Base-by-base conservation (phyloP, 2,113 vertebrate species). In the Psittacula cyanocephala region DNA sequence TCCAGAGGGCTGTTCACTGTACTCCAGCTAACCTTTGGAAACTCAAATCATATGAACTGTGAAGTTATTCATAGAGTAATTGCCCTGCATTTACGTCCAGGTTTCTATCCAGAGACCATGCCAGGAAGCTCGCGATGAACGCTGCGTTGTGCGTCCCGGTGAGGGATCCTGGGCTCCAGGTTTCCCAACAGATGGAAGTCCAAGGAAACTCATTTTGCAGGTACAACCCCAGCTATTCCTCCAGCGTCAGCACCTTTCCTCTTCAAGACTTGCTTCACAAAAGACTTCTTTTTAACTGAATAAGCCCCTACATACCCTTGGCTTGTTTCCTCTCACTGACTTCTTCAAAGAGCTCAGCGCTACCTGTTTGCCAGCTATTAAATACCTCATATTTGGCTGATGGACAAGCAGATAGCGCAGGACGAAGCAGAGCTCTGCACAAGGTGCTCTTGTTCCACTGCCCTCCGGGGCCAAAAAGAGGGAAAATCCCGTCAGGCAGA, bases 321-420 rank as follows among this genome's bases (percentile, higher is more conserved):
- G 95, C 96, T 90, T 16, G 24, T 43, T 93, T 75, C 89, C 79
- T 74, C 69, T 55, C 62, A 4, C 31, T 8, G 44, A 41, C n/a
- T 35, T 76, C 74, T 94, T 89, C 85, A 95, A 92, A 94, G 94
- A 47, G 95, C 7, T 82, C 62, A 7, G 80, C 1, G 9, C 72
- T 94, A 95, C 94, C 94, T 94, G 89, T 75, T 53, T 97, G 97
- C 96, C 95, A 97, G 88, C 95, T 93, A 49, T 77, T 78, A 94
- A 94, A 95, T 94, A 91, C 87, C 79, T 20, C 9, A 17, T 1
- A 4, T 18, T 62, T 96, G 95, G 94, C 96, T 52, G 95, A 94
- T 83, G 87, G 79, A 95, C 96, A 95, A 91, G 84, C 81, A 6
- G 94, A 96, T 93, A 96, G 84, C 1, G 3, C 28, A 23, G 91